Evolutionary conservation across 1,140 invertebrate species (phyloP), one percentile per base, ranked within the genome.

Genomic region (Bradynema listronoti): DNA sequence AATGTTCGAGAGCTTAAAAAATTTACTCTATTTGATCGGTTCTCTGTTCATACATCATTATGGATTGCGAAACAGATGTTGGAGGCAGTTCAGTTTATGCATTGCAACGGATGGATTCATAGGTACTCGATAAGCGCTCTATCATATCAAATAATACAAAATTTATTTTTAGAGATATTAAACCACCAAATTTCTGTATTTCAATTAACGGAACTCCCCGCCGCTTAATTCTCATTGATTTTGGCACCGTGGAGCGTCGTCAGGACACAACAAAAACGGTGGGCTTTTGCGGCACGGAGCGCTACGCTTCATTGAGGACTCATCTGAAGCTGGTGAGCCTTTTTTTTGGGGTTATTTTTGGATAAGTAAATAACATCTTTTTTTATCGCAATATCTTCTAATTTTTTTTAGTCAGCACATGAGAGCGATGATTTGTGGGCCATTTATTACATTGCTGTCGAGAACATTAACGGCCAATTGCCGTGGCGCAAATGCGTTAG

Each of bases 341-440:
- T n/a, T n/a, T n/a, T n/a, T n/a, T n/a, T n/a, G n/a, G n/a, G n/a
- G n/a, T n/a, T n/a, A n/a, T n/a, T n/a, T n/a, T n/a, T n/a, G n/a
- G n/a, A n/a, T n/a, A n/a, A n/a, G n/a, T n/a, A n/a, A n/a, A n/a
- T n/a, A n/a, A n/a, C n/a, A n/a, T n/a, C n/a, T n/a, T n/a, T n/a
- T n/a, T n/a, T n/a, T n/a, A n/a, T n/a, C n/a, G n/a, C n/a, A n/a
- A n/a, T n/a, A n/a, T n/a, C n/a, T n/a, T n/a, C n/a, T n/a, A n/a
- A n/a, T n/a, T n/a, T n/a, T n/a, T n/a, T n/a, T n/a, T n/a, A n/a
- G n/a, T 39, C 36, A 11, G 42, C 42, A 19, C 42, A 43, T 27
- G 42, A 43, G 9, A 50, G 47, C 33, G 52, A 55, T 56, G 52
- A 55, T 16, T 27, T 55, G 4, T 55, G 52, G 52, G 45, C 52